Conservation (phyloP, 1,140 invertebrate species). For the Piezodorus guildinii region DNA sequence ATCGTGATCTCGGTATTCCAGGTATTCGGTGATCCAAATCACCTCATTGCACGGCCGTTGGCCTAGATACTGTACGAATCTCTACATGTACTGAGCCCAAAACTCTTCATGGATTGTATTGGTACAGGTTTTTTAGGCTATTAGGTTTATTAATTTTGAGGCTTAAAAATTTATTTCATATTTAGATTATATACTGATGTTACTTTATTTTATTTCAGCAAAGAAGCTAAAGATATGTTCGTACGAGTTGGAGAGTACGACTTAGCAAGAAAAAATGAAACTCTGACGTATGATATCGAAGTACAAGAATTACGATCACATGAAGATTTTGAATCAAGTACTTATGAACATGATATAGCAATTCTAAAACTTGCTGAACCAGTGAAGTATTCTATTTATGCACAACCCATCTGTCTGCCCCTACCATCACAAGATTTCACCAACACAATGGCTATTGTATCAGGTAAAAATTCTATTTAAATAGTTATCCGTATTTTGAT, state of each 20-base stretch:
- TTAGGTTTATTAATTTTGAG: too few species aligned
- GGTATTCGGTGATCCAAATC: too few species aligned
- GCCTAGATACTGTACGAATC: too few species aligned
- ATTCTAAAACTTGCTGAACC: conserved; percentile 54
- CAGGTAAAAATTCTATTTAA: conserved; percentile 25
- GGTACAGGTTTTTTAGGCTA: too few species aligned
- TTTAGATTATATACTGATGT: too few species aligned
- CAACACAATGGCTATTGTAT: conserved; percentile 26
- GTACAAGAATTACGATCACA: conserved; percentile 39
- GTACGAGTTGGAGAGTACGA: conserved; percentile 30
- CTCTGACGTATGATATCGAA: conserved; percentile 24
- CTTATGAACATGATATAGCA: conserved; percentile 62
- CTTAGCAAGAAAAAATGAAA: conserved; percentile 26
- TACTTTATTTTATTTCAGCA: conserved; percentile 12
- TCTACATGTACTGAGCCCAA: too few species aligned
- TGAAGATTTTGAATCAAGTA: conserved; percentile 52
- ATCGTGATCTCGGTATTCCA: too few species aligned
- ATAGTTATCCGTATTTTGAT: too few species aligned
- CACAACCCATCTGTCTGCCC: conserved; percentile 62
- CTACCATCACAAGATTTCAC: conserved; percentile 33
- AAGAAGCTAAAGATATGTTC: conserved; percentile 16
- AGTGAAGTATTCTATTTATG: conserved; percentile 41
- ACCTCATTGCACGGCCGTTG: too few species aligned
- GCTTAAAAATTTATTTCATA: too few species aligned
- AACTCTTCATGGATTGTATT: too few species aligned